Evolutionary conservation across 2,797 vertebrate species (phyloP).

Genomic region (Prionace glauca): DNA sequence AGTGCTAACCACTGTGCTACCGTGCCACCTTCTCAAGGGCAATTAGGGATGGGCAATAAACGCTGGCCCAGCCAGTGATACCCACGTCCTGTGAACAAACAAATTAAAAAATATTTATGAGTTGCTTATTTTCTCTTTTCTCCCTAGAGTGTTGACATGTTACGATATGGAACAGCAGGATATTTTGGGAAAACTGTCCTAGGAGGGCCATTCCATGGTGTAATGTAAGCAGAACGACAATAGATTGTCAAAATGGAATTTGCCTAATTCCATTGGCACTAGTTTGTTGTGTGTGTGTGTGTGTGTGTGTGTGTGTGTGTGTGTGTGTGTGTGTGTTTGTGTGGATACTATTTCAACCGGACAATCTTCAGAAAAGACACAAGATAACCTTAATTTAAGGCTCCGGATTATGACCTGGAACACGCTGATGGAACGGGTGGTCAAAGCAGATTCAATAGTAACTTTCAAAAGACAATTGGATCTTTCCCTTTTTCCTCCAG

Average conservation of each 20-base stretch:
- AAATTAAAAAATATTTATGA: background rate
- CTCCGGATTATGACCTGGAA: background rate
- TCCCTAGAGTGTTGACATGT: background rate
- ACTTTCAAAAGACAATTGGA: background rate
- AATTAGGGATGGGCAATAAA: too few relatives aligned
- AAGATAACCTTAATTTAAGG: too few relatives aligned
- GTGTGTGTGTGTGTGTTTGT: too few relatives aligned
- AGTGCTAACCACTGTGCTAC: too few relatives aligned
- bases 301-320: too few relatives aligned
- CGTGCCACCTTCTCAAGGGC: too few relatives aligned
- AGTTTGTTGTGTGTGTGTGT: background rate
- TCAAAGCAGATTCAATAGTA: background rate
- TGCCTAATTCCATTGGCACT: background rate
- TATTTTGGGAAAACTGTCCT: slow-evolving; percentile 32
- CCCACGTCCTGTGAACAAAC: too few relatives aligned
- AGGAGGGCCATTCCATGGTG: slow-evolving; percentile 25
- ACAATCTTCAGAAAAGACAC: too few relatives aligned
- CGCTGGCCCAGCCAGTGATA: too few relatives aligned
- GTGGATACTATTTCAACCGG: too few relatives aligned
- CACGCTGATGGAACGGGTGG: background rate
- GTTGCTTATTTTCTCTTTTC: background rate
- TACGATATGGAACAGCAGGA: slow-evolving; percentile 5
- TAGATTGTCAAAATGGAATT: background rate
- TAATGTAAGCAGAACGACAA: background rate
- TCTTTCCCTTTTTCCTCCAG: too few relatives aligned